Evolutionary conservation across 2,113 vertebrate species (phyloP).

Genomic region (Dicentrarchus labrax): DNA sequence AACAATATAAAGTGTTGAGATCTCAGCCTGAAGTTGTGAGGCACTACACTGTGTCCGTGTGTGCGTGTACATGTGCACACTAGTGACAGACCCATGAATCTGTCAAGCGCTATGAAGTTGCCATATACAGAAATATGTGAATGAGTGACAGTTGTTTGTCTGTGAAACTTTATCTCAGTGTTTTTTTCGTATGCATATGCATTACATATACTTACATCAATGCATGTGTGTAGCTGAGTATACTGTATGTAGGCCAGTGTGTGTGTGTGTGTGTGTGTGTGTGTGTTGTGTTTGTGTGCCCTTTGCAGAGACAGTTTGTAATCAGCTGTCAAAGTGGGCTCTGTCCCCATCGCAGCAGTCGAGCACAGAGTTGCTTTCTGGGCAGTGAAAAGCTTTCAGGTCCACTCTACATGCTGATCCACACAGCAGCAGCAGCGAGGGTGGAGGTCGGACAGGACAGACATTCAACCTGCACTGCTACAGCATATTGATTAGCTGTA

Average conservation of each 20-base stretch:
- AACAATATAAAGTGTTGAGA: not conserved
- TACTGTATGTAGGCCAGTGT: conserved; percentile 14
- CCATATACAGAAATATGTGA: conserved; percentile 1
- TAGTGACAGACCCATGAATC: not conserved
- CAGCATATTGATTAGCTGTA: conserved; percentile 12
- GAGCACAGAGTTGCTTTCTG: conserved; percentile 49
- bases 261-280: conserved; percentile 24
- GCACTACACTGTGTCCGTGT: not conserved
- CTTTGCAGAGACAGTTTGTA: conserved; percentile 61
- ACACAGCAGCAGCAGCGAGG: conserved; percentile 21
- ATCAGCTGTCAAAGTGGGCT: conserved; percentile 78
- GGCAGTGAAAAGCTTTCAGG: conserved; percentile 31
- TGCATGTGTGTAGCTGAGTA: conserved; percentile 7
- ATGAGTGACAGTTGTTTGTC: not conserved
- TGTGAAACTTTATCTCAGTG: not conserved
- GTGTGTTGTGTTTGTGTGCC: conserved; percentile 22
- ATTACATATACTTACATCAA: not conserved
- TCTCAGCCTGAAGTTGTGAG: not conserved
- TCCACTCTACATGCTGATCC: conserved; percentile 40
- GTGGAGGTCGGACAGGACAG: conserved; percentile 5
- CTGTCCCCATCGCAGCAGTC: conserved; percentile 46
- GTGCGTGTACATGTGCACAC: not conserved
- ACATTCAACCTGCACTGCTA: not conserved
- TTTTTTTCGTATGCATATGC: not conserved
- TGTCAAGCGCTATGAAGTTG: not conserved